phyloP scores from a whole-genome alignment of 2,797 vertebrate species.

The Taenioides sp. region DNA sequence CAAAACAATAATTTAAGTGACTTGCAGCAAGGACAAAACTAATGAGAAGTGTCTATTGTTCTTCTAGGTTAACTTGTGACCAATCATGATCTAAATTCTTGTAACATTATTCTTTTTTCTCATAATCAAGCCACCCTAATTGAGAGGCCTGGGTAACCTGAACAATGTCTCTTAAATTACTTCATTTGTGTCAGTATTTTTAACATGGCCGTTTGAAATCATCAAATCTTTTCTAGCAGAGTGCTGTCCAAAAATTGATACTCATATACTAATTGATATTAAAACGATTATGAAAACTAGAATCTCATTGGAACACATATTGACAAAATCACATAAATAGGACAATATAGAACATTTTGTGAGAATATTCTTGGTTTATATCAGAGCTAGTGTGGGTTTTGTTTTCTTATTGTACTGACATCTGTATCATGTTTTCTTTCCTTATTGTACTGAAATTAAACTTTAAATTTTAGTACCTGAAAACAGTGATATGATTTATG shows the following conservation, averaged over 20 bases:
- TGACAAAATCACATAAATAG: not conserved
- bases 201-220: not conserved
- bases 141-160: no score
- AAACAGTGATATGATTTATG: not conserved
- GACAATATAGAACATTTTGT: not conserved
- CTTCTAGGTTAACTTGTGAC: not conserved
- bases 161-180: no score
- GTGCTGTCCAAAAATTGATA: no score
- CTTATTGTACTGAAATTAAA: not conserved
- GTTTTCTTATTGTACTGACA: not conserved
- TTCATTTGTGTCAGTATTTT: not conserved
- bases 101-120: no score
- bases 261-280: no score
- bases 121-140: no score
- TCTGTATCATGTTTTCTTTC: not conserved
- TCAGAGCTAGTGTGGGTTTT: no score
- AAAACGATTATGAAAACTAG: no score
- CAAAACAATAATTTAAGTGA: not conserved
- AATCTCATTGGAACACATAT: not conserved
- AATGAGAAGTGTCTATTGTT: not conserved
- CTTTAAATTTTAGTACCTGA: not conserved
- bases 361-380: not conserved
- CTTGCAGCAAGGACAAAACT: not conserved
- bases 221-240: not conserved
- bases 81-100: no score